Evolutionary conservation across 2,113 vertebrate species (phyloP), one percentile per base, ranked within the genome.

Genomic region (Fulmarus glacialis): DNA sequence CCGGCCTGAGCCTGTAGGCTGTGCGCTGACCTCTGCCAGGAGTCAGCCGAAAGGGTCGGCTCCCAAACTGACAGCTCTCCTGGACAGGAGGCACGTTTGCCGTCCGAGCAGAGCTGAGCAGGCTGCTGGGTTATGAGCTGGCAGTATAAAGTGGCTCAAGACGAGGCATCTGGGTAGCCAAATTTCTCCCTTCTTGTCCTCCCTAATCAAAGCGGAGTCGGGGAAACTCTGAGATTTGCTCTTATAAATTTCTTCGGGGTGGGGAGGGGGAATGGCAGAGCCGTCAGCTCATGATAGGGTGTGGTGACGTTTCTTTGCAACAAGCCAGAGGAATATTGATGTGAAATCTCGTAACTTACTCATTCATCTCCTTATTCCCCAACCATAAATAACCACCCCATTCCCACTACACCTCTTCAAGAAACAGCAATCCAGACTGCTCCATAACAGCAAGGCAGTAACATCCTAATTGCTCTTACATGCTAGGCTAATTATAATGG

Each of bases 391-490:
- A 87, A 81, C 47, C 55, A 70, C 64, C 29, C 26, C n/a, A 34
- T 86, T 94, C 52, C 60, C 87, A 55, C 74, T 82, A 64, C 73
- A 89, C 60, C 30, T 87, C 90, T 89, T 93, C 47, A 91, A 92
- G 73, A 78, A 89, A 67, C 43, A 74, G 83, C 87, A 87, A 56
- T 50, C 59, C 64, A 74, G 79, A 30, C 71, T 73, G 71, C 38
- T 94, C 59, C 24, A 0, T 58, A 81, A 59, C 75, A 95, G 75
- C 86, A 67, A 82, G 72, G 77, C 82, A 79, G 63, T 67, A 93
- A 90, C 67, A 81, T 71, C 47, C 75, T 92, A 78, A 92, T 94
- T 83, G 94, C 82, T 93, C 82, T 87, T 93, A 82, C 80, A 79
- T 70, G 52, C 85, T 71, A 86, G 43, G 23, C 82, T 86, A 84